Conservation (phyloP, 92 coral and sea anemone species). For the Ricordea florida region DNA sequence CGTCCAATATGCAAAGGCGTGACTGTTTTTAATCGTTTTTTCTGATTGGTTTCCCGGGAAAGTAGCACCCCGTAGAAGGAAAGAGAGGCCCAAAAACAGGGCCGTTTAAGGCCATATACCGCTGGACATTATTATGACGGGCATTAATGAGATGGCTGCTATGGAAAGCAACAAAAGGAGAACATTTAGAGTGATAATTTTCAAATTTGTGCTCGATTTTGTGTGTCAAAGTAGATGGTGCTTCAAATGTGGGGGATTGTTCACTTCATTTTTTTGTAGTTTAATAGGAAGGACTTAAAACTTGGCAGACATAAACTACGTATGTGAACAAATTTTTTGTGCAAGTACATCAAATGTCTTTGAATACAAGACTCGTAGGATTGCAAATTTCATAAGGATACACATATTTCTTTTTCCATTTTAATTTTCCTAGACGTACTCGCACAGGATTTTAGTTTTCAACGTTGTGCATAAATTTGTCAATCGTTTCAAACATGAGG, state of each 20-base stretch:
- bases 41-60: slow-evolving; percentile 10
- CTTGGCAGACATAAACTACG: neutral
- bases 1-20: neutral
- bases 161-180: neutral
- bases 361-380: neutral
- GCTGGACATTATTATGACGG: neutral
- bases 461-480: no score
- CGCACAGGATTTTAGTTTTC: neutral
- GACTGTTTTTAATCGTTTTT: neutral
- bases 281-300: neutral
- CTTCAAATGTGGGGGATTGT: neutral
- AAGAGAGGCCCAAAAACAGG: neutral
- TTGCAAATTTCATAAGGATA: neutral
- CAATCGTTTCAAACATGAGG: no score
- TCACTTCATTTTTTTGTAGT: neutral
- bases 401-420: neutral
- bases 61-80: neutral
- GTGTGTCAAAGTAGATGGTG: neutral
- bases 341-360: neutral
- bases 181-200: neutral
- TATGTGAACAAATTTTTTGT: neutral
- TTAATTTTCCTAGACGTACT: no score
- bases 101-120: neutral
- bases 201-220: neutral
- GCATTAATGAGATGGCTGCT: neutral